Evolutionary conservation across 2,113 vertebrate species (phyloP), one percentile per base, ranked within the genome.

Genomic region (Sphaerodactylus townsendi): DNA sequence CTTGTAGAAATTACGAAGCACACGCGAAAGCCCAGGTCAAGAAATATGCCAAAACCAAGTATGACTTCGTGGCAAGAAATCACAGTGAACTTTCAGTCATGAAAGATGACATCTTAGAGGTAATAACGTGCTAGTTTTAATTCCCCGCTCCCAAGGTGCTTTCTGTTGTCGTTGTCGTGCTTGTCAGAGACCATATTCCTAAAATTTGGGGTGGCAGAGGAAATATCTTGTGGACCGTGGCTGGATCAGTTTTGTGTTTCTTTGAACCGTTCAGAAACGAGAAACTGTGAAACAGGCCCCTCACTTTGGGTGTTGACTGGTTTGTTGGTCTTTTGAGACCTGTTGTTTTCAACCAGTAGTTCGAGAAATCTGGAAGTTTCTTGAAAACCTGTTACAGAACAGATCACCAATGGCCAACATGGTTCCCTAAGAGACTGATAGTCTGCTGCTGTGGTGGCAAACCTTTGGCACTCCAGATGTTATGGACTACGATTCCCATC

Each of bases 91-190:
- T 99, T 77, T 98, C 98, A 0, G 97, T 99, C 41, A 68, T 97
- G 78, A 99, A 97, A 90, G 98, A 99, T 77, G 98, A 99, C 81
- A 90, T 99, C 0, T 95, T 99, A 30, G 98, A 99, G 98, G 99
- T 99, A 95, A 93, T 74, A 33, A 5, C 44, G 80, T 87, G 86
- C n/a, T 48, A 21, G 3, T 79, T 78, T 78, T 48, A 3, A 64
- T 10, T 8, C 23, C 65, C 19, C 19, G 1, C 30, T 28, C 28
- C 25, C 10, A 39, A 23, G 5, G 17, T 44, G 14, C 53, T 56
- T 59, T 39, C 50, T 30, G 35, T 9, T 41, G 7, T 3, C 37
- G 2, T 4, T 44, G 15, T 19, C 44, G 14, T n/a, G 15, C 69
- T 64, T 30, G 1, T 56, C 14, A 6, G 21, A 73, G 33, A 62